These are phyloP conservation scores for Aleiodes sp. DNA, from an alignment of 1,140 invertebrate species.

Conservation along the genomic window DNA sequence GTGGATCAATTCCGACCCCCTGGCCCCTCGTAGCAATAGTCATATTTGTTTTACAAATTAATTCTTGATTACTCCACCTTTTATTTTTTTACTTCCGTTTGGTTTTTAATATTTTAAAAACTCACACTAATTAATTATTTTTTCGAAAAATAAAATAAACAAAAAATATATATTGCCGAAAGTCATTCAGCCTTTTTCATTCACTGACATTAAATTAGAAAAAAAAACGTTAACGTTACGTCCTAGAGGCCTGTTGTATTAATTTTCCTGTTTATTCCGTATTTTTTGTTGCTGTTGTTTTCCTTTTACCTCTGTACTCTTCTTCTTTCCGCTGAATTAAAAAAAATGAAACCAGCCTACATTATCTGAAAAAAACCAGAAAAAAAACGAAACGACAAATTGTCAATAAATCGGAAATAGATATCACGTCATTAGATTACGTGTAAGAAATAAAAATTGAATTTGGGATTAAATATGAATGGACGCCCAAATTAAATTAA, in stretches of 20 bases:
- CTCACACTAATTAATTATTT: constrained; percentile 52
- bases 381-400: constrained; percentile 2
- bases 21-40: constrained; percentile 73
- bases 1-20: constrained; percentile 69
- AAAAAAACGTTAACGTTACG: constrained; percentile 42
- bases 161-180: too few species aligned
- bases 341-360: constrained; percentile 61
- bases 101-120: constrained; percentile 33
- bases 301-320: too few species aligned
- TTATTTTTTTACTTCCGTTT: constrained; percentile 29
- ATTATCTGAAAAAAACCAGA: constrained; percentile 60
- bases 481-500: constrained; percentile 30
- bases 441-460: not conserved
- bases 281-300: too few species aligned
- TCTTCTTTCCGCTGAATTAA: not conserved
- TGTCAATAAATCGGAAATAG: not conserved
- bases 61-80: too few species aligned
- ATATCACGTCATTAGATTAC: not conserved
- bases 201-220: constrained; percentile 66
- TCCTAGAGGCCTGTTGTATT: constrained; percentile 65
- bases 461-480: not conserved
- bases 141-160: too few species aligned
- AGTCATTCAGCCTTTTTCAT: constrained; percentile 61
- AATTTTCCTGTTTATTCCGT: too few species aligned
- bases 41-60: too few species aligned